Evolutionary conservation across 2,113 vertebrate genomes (phyloP).

Genomic region (Cnemophilus loriae): DNA sequence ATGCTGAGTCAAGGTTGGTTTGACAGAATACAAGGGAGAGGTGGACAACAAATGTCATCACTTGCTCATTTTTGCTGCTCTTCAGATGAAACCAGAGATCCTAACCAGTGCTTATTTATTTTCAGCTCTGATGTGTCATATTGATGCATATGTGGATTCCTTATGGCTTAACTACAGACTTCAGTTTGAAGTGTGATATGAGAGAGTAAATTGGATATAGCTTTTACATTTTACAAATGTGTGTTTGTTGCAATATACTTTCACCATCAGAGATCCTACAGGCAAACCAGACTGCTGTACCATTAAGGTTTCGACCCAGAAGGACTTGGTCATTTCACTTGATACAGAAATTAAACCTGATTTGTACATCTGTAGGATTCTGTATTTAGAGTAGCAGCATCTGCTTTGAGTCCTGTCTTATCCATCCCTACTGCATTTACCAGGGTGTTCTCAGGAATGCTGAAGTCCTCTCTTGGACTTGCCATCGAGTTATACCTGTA

Average conservation of each 20-base stretch:
- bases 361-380: background rate
- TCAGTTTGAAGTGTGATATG: background rate
- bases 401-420: fast-evolving
- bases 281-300: background rate
- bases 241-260: background rate
- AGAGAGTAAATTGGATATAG: background rate
- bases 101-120: background rate
- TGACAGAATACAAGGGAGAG: background rate
- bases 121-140: background rate
- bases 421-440: background rate
- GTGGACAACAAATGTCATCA: background rate
- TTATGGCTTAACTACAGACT: background rate
- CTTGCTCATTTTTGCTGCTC: background rate
- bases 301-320: background rate
- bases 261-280: background rate
- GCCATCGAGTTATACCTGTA: background rate
- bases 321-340: background rate
- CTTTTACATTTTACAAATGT: background rate
- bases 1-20: background rate
- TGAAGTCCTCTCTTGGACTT: background rate
- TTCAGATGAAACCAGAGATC: background rate
- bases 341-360: background rate
- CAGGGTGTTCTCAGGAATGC: background rate
- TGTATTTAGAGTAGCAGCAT: background rate
- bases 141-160: background rate